A percentile compares a stretch with the other conserved stretches of the same genome.
phyloP scores from a whole-genome alignment of 2,888 invertebrate species.

The Cerceris rybyensis region DNA sequence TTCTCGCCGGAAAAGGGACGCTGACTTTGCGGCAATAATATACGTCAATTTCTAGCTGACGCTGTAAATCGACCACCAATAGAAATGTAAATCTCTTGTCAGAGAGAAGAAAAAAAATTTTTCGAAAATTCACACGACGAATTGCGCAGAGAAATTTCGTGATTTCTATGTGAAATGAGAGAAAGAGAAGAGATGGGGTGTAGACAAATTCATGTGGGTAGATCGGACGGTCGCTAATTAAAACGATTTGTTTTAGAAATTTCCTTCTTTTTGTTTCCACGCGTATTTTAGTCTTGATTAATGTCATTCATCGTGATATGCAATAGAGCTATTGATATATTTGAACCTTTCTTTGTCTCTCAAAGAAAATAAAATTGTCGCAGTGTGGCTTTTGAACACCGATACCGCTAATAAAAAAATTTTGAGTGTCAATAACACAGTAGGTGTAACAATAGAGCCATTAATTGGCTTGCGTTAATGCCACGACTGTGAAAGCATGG shows the following conservation, averaged over 20 bases:
- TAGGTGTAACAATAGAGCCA: not conserved
- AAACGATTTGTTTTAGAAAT: not conserved
- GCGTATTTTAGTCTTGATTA: not conserved
- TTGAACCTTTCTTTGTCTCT: too few species aligned
- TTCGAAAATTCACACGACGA: not conserved
- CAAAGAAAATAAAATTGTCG: too few species aligned
- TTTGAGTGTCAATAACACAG: not conserved
- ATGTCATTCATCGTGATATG: not conserved
- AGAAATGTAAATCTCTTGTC: constrained; percentile 1
- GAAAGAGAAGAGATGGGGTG: not conserved
- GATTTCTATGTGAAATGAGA: not conserved
- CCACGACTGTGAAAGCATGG: not conserved
- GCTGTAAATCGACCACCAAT: constrained; percentile 5
- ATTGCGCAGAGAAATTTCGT: not conserved
- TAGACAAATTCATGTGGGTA: not conserved
- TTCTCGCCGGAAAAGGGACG: constrained; percentile 15
- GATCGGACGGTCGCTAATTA: not conserved
- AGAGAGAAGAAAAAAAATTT: not conserved
- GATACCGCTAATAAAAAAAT: not conserved
- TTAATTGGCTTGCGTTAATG: too few species aligned
- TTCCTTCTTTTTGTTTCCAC: not conserved
- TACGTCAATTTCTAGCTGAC: not conserved
- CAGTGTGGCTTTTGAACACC: too few species aligned
- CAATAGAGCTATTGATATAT: not conserved
- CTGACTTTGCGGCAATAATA: constrained; percentile 25